Percentiles rank a stretch among this genome's conserved stretches.
Evolutionary conservation across 2,888 invertebrate genomes (phyloP).

Genomic region (Cephus nigrinus): DNA sequence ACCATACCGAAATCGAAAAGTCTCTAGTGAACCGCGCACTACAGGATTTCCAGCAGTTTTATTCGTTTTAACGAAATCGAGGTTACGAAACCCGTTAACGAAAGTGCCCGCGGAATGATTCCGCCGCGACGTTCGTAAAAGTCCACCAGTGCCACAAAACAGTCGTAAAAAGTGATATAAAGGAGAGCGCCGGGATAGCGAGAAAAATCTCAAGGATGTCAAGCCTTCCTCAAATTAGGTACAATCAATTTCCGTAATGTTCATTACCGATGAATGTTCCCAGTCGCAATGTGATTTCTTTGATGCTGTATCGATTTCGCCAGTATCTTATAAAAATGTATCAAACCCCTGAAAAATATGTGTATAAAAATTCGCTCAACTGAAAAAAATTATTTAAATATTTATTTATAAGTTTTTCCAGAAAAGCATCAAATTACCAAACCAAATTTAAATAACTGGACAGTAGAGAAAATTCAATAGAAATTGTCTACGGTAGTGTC

Average conservation of each 20-base stretch:
- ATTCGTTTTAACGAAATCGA: neutral
- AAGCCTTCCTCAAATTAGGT: neutral
- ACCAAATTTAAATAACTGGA: neutral
- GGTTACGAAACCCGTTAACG: neutral
- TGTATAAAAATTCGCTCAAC: too few relatives aligned
- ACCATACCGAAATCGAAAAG: neutral
- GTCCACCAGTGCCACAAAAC: neutral
- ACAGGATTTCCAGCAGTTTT: neutral
- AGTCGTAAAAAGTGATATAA: neutral
- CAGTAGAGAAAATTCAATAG: slow-evolving; percentile 4
- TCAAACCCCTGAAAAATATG: too few relatives aligned
- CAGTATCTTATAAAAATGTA: too few relatives aligned
- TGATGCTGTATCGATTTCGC: too few relatives aligned
- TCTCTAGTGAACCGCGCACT: neutral
- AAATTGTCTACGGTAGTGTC: slow-evolving; percentile 30
- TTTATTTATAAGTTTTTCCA: too few relatives aligned
- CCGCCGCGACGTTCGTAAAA: neutral
- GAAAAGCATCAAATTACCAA: too few relatives aligned
- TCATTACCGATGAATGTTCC: neutral
- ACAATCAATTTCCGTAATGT: neutral
- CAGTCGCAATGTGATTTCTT: neutral
- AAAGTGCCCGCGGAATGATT: neutral
- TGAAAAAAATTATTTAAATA: too few relatives aligned
- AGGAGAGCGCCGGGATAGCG: neutral
- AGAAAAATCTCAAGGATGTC: neutral